These are phyloP conservation scores for Eueides isabella DNA, from an alignment of 1,140 invertebrate species.

Conservation along the genomic window DNA sequence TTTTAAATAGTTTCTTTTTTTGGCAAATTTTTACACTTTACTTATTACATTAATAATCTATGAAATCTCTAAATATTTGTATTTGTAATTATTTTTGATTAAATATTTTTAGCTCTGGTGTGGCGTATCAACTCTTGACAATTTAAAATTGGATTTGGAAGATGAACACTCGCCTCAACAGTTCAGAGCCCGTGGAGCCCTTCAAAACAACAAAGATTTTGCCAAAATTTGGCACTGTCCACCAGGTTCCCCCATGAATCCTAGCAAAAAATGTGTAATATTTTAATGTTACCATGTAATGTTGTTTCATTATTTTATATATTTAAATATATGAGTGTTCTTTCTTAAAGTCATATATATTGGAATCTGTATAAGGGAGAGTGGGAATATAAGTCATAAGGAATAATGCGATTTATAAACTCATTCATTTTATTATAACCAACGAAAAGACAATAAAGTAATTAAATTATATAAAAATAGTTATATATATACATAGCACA, in stretches of 20 bases:
- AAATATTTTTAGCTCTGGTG: conserved; percentile 88
- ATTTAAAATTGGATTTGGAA: conserved; percentile 85
- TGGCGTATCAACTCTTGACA: conserved; percentile 85
- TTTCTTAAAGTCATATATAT: neutral
- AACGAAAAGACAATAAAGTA: conserved; percentile 38
- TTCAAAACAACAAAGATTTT: conserved; percentile 95
- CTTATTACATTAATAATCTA: neutral
- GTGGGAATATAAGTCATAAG: neutral
- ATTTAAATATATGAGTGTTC: neutral
- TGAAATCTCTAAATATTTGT: neutral
- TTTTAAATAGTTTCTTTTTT: neutral
- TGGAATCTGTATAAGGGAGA: neutral
- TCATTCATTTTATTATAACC: conserved; percentile 40
- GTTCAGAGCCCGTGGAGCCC: conserved; percentile 90
- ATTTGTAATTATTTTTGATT: neutral
- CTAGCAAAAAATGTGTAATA: conserved; percentile 88
- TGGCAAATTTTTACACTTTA: too few relatives aligned
- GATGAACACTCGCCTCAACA: conserved; percentile 90
- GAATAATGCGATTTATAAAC: conserved; percentile 15
- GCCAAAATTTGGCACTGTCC: conserved; percentile 91
- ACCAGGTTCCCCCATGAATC: conserved; percentile 91
- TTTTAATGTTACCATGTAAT: conserved; percentile 60
- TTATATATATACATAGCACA: conserved; percentile 14
- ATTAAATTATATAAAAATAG: conserved; percentile 27
- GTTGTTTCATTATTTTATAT: neutral